phyloP scores from a whole-genome alignment of 2,888 invertebrate species.

The Caenorhabditis doughertyi region DNA sequence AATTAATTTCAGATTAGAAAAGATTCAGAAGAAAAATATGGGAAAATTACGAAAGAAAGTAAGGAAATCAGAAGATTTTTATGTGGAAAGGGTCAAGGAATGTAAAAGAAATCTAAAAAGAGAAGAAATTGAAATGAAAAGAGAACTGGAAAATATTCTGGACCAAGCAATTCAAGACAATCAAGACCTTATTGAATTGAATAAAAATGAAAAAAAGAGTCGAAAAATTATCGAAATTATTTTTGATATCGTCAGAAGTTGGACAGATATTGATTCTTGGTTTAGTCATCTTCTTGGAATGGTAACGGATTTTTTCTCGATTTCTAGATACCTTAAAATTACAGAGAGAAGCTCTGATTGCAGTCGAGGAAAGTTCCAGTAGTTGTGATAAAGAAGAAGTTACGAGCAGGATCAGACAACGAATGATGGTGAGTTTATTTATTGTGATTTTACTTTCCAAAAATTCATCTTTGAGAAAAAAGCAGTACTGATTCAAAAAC shows the following conservation, averaged over 20 bases:
- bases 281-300: constrained; percentile 26
- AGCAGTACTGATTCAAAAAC: not conserved
- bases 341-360: constrained; percentile 22
- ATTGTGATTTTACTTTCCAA: no score
- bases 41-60: not conserved
- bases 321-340: not conserved
- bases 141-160: not conserved
- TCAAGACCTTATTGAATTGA: not conserved
- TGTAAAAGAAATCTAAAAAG: not conserved
- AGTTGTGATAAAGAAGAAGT: not conserved
- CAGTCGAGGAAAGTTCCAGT: not conserved
- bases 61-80: not conserved
- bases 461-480: not conserved
- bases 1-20: not conserved
- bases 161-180: not conserved
- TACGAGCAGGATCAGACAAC: not conserved
- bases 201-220: constrained; percentile 13
- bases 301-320: constrained; percentile 15
- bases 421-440: not conserved
- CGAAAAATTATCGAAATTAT: constrained; percentile 6
- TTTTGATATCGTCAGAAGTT: constrained; percentile 28
- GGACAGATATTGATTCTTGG: constrained; percentile 21
- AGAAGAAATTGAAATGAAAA: not conserved
- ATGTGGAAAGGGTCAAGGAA: not conserved
- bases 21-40: not conserved